Evolutionary conservation across 1,140 invertebrate species (phyloP), one percentile per base, ranked within the genome.

Genomic region (Patella vulgata): DNA sequence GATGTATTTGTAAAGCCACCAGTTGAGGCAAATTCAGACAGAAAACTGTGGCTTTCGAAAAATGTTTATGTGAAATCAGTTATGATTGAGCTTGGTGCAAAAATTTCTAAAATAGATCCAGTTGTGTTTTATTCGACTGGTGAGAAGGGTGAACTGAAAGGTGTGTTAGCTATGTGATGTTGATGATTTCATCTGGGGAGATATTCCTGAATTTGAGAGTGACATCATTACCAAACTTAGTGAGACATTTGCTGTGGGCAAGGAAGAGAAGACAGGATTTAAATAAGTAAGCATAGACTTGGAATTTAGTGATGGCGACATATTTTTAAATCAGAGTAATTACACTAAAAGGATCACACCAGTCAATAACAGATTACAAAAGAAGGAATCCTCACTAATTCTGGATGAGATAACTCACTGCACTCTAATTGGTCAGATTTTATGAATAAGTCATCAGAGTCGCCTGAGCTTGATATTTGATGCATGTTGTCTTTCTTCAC

Each of bases 161-260:
- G 62, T n/a, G 43, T 65, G 23, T 33, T 59, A 31, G 42, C 61
- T n/a, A 9, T 59, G 61, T 53, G 61, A 68, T 59, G 66, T 68
- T 28, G 61, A 64, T 48, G 66, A 68, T 50, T 65, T 69, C 55
- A 25, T 69, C 12, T 65, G 56, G 63, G 66, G 51, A 40, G 66
- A 25, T 17, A 51, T 28, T 21, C 2, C n/a, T 9, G 53, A 61
- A 23, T 69, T 69, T 61, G 43, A 59, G 25, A 19, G 48, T 6
- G 25, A 48, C 40, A 57, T 64, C 17, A 65, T 65, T 21, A 46
- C 43, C 11, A 33, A 46, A 31, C 56, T 65, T 36, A 40, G 61
- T 47, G 33, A 19, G 28, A 50, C 23, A 3, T 69, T 65, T 50
- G 42, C 5, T 23, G 44, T 55, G 21, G 62, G 39, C 43, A 64